Percentiles rank a stretch among this genome's conserved stretches.
Conservation (phyloP, 2,113 vertebrate species). For the Osmerus mordax region DNA sequence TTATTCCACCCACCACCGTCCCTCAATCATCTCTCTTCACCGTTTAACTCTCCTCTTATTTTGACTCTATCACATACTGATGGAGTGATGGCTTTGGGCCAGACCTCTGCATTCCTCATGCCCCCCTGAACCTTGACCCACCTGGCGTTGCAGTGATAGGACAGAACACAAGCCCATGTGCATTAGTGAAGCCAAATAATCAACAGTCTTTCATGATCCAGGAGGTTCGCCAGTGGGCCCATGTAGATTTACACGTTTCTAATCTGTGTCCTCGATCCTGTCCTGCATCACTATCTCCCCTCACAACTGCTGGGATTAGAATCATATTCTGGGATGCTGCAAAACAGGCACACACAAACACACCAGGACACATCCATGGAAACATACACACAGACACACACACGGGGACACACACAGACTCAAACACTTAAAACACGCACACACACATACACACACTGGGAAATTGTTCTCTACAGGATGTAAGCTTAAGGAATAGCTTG, state of each 20-base stretch:
- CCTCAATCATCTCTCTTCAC: not conserved
- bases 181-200: slow-evolving; percentile 42
- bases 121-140: not conserved
- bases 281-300: not conserved
- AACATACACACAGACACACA: not conserved
- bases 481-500: no score
- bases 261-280: slow-evolving; percentile 15
- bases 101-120: not conserved
- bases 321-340: not conserved
- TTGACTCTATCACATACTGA: not conserved
- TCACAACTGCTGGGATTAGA: not conserved
- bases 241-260: slow-evolving; percentile 36
- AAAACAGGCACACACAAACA: not conserved
- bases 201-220: slow-evolving; percentile 10
- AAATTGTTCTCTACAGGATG: no score
- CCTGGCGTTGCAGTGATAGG: no score
- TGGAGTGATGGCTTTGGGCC: no score
- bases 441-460: not conserved
- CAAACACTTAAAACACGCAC: not conserved
- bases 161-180: slow-evolving; percentile 28
- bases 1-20: not conserved
- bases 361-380: not conserved
- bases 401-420: not conserved
- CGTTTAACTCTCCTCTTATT: not conserved
- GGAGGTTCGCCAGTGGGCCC: slow-evolving; percentile 18